Conservation (phyloP, 2,888 invertebrate species). For the Mylabris sibirica region DNA sequence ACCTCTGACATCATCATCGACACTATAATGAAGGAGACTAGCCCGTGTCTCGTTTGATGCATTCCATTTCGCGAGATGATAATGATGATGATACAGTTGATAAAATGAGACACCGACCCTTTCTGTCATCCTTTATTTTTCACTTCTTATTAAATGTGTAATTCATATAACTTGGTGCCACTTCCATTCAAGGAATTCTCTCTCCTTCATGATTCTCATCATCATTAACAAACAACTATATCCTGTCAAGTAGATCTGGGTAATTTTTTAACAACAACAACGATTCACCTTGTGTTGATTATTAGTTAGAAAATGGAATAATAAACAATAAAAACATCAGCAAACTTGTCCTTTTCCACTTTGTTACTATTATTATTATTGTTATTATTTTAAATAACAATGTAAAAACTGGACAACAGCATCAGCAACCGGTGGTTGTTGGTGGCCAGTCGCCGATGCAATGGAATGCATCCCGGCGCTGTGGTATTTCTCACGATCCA, state of each 20-base stretch:
- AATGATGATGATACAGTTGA: background rate
- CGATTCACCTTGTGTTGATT: background rate
- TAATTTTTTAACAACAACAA: background rate
- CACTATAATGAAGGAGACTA: background rate
- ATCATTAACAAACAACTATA: background rate
- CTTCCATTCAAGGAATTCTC: background rate
- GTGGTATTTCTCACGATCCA: constrained; percentile 56
- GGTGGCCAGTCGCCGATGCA: constrained; percentile 13
- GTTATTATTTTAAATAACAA: constrained; percentile 48
- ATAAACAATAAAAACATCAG: background rate
- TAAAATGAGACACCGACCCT: background rate
- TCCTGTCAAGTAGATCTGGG: background rate
- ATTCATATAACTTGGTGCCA: background rate
- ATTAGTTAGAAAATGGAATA: background rate
- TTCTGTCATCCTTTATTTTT: background rate
- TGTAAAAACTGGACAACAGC: constrained; percentile 26
- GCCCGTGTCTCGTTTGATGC: constrained; percentile 10
- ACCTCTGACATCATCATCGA: constrained; percentile 29
- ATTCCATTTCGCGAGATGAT: constrained; percentile 7
- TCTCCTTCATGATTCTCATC: background rate
- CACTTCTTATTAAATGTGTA: background rate
- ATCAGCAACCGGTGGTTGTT: constrained; percentile 12
- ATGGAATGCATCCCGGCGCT: constrained; percentile 48
- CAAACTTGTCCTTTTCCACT: background rate
- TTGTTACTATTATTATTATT: constrained; percentile 47